Percentiles rank a stretch among this genome's conserved stretches.
Conservation (phyloP, 2,888 invertebrate genomes). For the Falcaria lacertinaria region DNA sequence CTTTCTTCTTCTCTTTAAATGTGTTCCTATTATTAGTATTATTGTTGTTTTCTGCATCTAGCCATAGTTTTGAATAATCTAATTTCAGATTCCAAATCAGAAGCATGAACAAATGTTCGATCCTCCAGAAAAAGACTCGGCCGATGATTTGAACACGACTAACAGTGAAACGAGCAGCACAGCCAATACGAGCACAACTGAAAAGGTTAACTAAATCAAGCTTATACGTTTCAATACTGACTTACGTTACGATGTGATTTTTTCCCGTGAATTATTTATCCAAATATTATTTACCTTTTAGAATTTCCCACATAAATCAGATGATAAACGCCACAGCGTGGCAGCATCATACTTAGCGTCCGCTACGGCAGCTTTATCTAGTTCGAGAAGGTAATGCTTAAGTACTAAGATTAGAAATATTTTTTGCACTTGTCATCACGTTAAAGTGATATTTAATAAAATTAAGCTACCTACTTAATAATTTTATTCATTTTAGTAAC, state of each 20-base stretch:
- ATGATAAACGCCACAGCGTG: constrained; percentile 51
- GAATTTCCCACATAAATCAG: constrained; percentile 23
- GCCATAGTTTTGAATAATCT: not conserved
- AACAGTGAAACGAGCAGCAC: constrained; percentile 53
- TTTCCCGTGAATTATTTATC: not conserved
- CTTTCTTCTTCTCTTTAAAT: too few relatives aligned
- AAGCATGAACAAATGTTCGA: constrained; percentile 39
- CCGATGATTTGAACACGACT: constrained; percentile 43
- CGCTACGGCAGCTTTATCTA: constrained; percentile 58
- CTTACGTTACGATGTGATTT: too few relatives aligned
- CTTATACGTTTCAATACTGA: too few relatives aligned
- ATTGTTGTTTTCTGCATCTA: too few relatives aligned
- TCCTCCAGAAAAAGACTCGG: constrained; percentile 58
- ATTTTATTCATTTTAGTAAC: too few relatives aligned
- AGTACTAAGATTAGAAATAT: not conserved
- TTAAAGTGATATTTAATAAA: too few relatives aligned
- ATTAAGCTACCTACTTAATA: too few relatives aligned
- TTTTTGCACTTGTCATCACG: too few relatives aligned
- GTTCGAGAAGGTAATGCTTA: constrained; percentile 35
- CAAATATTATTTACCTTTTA: constrained; percentile 11
- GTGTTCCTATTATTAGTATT: too few relatives aligned
- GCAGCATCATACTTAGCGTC: constrained; percentile 65
- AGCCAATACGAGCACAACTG: constrained; percentile 37
- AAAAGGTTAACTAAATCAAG: constrained; percentile 26
- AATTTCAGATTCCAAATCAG: constrained; percentile 13